These are phyloP conservation scores for Napeogenes sylphis DNA, from an alignment of 2,888 invertebrate genomes.

Conservation along the genomic window DNA sequence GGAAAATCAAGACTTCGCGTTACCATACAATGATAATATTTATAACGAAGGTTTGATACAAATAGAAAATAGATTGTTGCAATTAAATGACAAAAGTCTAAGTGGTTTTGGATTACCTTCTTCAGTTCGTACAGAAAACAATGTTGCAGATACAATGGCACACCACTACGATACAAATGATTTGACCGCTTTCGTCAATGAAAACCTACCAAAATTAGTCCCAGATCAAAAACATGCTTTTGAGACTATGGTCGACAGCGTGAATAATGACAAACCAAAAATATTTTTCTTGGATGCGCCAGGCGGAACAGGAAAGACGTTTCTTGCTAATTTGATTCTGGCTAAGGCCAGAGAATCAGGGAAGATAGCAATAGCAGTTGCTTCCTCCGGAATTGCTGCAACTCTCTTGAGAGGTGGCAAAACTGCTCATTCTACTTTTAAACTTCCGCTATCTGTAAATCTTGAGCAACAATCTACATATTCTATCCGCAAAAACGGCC, in stretches of 20 bases:
- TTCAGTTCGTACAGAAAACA: too few relatives aligned
- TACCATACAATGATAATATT: slow-evolving; percentile 2
- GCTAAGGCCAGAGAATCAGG: slow-evolving; percentile 20
- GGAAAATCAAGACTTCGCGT: slow-evolving; percentile 19
- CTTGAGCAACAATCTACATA: slow-evolving; percentile 26
- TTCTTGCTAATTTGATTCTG: slow-evolving; percentile 20
- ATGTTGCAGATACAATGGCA: too few relatives aligned
- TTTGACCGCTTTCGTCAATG: too few relatives aligned
- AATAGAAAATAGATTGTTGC: too few relatives aligned
- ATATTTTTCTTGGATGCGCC: slow-evolving; percentile 15
- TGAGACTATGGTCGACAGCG: slow-evolving; percentile 23
- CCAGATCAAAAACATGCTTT: slow-evolving; percentile 31
- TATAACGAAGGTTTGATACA: slow-evolving; percentile 15
- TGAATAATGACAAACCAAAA: slow-evolving; percentile 10
- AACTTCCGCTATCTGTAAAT: slow-evolving; percentile 13
- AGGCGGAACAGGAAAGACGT: slow-evolving; percentile 24
- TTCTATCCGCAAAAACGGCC: slow-evolving; percentile 34
- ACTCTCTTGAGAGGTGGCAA: too few relatives aligned
- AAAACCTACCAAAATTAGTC: too few relatives aligned
- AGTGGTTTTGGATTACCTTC: too few relatives aligned
- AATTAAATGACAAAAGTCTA: too few relatives aligned
- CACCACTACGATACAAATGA: too few relatives aligned
- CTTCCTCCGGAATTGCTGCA: too few relatives aligned
- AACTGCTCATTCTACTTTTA: slow-evolving; percentile 14
- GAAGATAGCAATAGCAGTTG: too few relatives aligned